A percentile compares a stretch with the other conserved stretches of the same genome.
phyloP scores from a whole-genome alignment of 2,888 invertebrate genomes.

The Noctua janthe region DNA sequence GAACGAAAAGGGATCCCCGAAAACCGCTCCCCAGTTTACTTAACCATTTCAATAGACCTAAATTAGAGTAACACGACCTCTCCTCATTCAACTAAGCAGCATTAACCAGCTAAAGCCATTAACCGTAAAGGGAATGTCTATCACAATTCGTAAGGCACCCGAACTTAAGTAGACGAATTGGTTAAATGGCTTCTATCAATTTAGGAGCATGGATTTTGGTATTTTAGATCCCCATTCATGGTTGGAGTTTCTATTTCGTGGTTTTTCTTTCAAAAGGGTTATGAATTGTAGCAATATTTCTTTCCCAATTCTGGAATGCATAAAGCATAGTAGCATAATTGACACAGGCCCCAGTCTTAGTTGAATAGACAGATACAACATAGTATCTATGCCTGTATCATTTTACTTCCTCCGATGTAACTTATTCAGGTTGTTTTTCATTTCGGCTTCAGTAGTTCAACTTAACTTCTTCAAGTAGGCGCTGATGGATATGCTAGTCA shows the following conservation, averaged over 20 bases:
- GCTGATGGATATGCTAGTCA: neutral
- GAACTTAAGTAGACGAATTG: constrained; percentile 78
- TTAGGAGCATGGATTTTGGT: constrained; percentile 44
- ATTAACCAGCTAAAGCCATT: constrained; percentile 67
- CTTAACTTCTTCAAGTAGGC: neutral
- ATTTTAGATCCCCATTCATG: constrained; percentile 20
- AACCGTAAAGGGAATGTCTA: constrained; percentile 76
- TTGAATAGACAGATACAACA: neutral
- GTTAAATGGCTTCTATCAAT: constrained; percentile 74
- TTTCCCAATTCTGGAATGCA: neutral
- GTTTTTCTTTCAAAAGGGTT: neutral
- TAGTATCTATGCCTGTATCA: neutral
- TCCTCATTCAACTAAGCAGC: constrained; percentile 17
- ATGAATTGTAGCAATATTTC: too few relatives aligned
- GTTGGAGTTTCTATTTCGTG: neutral
- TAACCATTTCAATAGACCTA: constrained; percentile 30
- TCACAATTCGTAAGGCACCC: constrained; percentile 73
- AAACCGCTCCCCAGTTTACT: neutral
- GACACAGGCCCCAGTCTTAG: neutral
- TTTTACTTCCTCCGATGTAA: neutral
- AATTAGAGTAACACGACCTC: constrained; percentile 37
- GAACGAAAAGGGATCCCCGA: neutral
- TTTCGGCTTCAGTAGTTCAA: neutral
- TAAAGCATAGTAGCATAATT: neutral
- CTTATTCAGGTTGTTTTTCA: neutral